phyloP scores from a whole-genome alignment of 2,113 vertebrate species.

The Hipposideros armiger region DNA sequence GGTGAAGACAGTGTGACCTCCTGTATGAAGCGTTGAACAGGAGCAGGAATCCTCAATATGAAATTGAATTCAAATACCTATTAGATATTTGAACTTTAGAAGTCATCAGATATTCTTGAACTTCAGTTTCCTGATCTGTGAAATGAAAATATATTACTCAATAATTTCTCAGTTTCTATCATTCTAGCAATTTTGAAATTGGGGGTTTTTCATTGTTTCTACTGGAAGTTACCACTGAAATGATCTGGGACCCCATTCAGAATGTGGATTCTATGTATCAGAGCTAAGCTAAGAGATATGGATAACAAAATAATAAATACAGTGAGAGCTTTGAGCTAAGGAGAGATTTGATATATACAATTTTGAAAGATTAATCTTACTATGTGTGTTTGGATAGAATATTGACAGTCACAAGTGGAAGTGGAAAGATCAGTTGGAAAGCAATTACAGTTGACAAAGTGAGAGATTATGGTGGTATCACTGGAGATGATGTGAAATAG shows the following conservation, averaged over 20 bases:
- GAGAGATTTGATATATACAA: neutral
- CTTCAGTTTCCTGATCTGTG: neutral
- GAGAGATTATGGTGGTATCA: neutral
- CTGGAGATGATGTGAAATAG: neutral
- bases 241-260: neutral
- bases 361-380: neutral
- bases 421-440: neutral
- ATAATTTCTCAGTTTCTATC: conserved; percentile 21
- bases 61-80: neutral
- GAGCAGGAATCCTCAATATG: neutral
- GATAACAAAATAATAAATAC: neutral
- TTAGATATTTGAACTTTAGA: neutral
- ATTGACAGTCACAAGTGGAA: neutral
- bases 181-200: neutral
- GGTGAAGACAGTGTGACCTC: neutral
- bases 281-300: neutral
- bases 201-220: neutral
- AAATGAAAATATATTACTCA: neutral
- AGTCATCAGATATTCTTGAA: neutral
- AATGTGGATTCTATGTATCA: neutral
- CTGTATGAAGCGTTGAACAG: neutral
- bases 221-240: neutral
- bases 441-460: neutral
- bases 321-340: neutral
- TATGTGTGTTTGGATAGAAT: neutral